Evolutionary conservation across 2,113 vertebrate species (phyloP).

Genomic region (Chaenogobius annularis): DNA sequence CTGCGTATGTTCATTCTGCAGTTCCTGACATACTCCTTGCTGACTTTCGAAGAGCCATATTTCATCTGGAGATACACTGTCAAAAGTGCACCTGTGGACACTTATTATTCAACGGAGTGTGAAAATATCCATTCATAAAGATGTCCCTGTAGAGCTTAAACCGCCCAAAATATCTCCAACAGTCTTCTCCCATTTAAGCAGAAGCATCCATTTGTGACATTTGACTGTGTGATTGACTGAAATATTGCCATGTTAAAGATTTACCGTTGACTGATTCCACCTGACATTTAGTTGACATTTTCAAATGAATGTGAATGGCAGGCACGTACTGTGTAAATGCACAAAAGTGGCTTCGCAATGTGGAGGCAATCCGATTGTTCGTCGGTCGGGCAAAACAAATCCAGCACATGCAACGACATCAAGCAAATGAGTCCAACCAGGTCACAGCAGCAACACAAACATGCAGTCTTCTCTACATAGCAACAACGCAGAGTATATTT

Average conservation of each 20-base stretch:
- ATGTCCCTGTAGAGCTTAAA: not conserved
- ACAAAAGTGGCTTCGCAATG: slow-evolving; percentile 11
- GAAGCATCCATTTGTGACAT: slow-evolving; percentile 31
- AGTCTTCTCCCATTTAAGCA: not conserved
- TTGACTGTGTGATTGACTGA: slow-evolving; percentile 30
- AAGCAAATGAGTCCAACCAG: slow-evolving; percentile 17
- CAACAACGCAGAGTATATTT: slow-evolving; percentile 5
- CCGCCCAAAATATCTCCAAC: not conserved
- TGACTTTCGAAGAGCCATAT: not conserved
- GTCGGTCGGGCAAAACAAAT: slow-evolving; percentile 24
- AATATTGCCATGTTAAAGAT: slow-evolving; percentile 30
- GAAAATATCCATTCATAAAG: not conserved
- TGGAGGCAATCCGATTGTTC: slow-evolving; percentile 28
- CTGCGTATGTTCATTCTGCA: not conserved
- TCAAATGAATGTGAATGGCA: slow-evolving; percentile 5
- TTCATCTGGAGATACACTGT: not conserved
- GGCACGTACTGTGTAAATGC: not conserved
- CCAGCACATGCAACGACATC: slow-evolving; percentile 16
- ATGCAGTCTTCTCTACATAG: not conserved
- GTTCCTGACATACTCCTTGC: not conserved
- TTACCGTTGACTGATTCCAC: slow-evolving; percentile 20
- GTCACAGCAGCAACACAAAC: slow-evolving; percentile 4
- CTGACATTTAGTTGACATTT: slow-evolving; percentile 72
- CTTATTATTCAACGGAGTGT: not conserved
- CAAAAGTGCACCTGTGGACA: not conserved